Evolutionary conservation across 2,113 vertebrate species (phyloP).

Genomic region (Antennarius striatus): DNA sequence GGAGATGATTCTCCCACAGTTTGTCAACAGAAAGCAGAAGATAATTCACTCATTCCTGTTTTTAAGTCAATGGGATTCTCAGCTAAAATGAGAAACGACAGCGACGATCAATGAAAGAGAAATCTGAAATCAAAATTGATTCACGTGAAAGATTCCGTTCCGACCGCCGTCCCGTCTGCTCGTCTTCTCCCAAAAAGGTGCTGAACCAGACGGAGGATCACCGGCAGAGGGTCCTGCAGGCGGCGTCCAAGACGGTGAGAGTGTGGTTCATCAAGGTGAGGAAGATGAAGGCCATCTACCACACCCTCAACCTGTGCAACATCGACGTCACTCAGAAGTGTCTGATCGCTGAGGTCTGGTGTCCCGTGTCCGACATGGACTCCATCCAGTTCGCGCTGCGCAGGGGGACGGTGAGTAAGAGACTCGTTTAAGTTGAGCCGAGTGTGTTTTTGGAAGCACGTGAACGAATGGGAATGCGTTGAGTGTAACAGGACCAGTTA

Average conservation of each 20-base stretch:
- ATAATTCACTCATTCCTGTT: no score
- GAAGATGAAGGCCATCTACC: slow-evolving; percentile 99
- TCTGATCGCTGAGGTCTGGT: slow-evolving; percentile 98
- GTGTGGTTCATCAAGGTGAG: slow-evolving; percentile 99
- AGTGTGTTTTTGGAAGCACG: not conserved
- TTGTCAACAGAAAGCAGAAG: no score
- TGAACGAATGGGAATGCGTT: not conserved
- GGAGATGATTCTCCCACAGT: no score
- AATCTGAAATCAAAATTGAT: no score
- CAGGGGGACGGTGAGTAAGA: slow-evolving; percentile 91
- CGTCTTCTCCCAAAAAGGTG: slow-evolving; percentile 79
- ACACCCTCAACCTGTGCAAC: slow-evolving; percentile 98
- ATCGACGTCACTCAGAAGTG: slow-evolving; percentile 99
- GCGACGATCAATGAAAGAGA: no score
- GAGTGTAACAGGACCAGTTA: slow-evolving; percentile 11
- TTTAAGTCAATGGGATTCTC: no score
- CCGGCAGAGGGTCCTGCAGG: slow-evolving; percentile 94
- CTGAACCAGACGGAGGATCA: slow-evolving; percentile 98
- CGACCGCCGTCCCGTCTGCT: no score
- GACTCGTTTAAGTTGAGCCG: not conserved
- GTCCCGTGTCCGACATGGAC: slow-evolving; percentile 93
- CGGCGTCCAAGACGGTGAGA: slow-evolving; percentile 91
- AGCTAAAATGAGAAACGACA: no score
- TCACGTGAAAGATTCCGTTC: not conserved
- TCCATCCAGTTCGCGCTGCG: slow-evolving; percentile 99